phyloP scores from a whole-genome alignment of 2,888 invertebrate species.

The Cylloceria caligata region DNA sequence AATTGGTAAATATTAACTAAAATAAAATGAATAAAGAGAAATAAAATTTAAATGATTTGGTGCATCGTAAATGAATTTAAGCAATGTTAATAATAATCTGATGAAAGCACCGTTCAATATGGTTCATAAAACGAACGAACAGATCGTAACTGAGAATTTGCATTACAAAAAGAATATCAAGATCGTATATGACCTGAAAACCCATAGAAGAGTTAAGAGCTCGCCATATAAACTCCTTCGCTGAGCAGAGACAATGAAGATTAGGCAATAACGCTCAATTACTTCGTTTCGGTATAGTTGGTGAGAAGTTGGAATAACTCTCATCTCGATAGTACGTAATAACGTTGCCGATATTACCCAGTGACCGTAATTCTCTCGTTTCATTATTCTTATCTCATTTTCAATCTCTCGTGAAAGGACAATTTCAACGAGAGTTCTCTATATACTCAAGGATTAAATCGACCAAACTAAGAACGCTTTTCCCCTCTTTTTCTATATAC shows the following conservation, averaged over 20 bases:
- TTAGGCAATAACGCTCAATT: not conserved
- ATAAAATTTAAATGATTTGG: not conserved
- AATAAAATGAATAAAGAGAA: not conserved
- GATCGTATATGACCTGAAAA: not conserved
- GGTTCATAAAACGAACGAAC: not conserved
- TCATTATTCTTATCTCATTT: conserved; percentile 9
- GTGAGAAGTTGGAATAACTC: conserved; percentile 8
- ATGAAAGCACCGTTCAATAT: not conserved
- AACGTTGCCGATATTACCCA: conserved; percentile 18
- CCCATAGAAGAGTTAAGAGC: not conserved
- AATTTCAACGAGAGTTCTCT: conserved; percentile 6
- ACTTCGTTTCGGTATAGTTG: not conserved
- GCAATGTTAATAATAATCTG: not conserved
- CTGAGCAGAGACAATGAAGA: conserved; percentile 5
- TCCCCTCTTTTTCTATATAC: not conserved
- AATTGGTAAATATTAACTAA: not conserved
- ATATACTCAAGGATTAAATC: conserved; percentile 22
- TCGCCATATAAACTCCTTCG: not conserved
- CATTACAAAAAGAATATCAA: not conserved
- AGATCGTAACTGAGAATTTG: not conserved
- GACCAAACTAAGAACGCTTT: conserved; percentile 16
- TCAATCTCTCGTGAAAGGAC: conserved; percentile 20
- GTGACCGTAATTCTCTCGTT: conserved; percentile 23
- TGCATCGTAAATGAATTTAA: not conserved
- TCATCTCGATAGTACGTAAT: conserved; percentile 16